Evolutionary conservation across 2,888 invertebrate species (phyloP).

Genomic region (Nasonia oneida): DNA sequence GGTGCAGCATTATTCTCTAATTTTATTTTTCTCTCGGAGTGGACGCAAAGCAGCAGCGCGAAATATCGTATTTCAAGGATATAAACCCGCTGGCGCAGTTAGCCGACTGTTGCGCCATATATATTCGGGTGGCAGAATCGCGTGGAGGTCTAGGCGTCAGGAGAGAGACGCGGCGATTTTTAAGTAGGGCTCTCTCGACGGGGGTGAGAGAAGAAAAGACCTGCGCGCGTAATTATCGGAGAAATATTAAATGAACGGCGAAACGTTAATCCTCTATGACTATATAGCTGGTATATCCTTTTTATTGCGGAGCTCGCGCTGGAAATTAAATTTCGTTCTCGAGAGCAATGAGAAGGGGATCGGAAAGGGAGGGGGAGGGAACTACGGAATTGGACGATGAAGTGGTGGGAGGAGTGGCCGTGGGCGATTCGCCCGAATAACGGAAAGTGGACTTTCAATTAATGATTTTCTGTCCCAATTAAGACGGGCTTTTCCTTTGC

Average conservation of each 20-base stretch:
- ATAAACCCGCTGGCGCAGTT: background rate
- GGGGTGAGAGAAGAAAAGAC: background rate
- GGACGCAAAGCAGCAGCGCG: background rate
- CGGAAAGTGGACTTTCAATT: slow-evolving; percentile 52
- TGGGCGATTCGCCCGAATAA: slow-evolving; percentile 9
- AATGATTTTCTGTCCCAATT: slow-evolving; percentile 37
- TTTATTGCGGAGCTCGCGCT: slow-evolving; percentile 24
- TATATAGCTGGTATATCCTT: slow-evolving; percentile 1
- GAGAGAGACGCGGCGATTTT: background rate
- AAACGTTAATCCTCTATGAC: slow-evolving; percentile 32
- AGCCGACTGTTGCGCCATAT: background rate
- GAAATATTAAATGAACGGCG: slow-evolving; percentile 41
- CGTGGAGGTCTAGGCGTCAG: background rate
- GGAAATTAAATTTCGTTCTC: slow-evolving; percentile 54
- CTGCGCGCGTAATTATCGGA: slow-evolving; percentile 34
- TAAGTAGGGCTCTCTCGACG: background rate
- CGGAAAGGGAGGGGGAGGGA: background rate
- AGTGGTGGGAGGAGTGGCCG: background rate
- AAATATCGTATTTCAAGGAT: background rate
- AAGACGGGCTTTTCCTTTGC: slow-evolving; percentile 9
- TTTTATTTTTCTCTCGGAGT: background rate
- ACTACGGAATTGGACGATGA: slow-evolving; percentile 19
- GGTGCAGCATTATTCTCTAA: background rate
- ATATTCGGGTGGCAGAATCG: background rate
- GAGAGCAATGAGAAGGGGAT: background rate